Conservation (phyloP, 2,113 vertebrate genomes). For the Gyps fulvus region DNA sequence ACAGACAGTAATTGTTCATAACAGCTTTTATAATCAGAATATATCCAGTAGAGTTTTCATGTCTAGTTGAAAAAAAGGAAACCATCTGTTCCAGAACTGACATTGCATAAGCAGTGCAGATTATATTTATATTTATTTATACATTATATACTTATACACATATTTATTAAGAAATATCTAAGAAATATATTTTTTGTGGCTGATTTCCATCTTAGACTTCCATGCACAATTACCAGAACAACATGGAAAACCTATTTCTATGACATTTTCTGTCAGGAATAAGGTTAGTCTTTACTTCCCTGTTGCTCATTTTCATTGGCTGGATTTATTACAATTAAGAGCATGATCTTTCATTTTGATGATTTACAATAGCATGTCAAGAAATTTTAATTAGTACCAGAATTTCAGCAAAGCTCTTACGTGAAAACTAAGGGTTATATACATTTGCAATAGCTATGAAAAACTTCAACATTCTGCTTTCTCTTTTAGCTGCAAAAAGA, state of each 20-base stretch:
- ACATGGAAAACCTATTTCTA: neutral
- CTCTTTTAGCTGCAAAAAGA: neutral
- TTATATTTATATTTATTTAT: neutral
- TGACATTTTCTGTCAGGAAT: neutral
- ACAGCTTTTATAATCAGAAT: neutral
- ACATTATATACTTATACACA: neutral
- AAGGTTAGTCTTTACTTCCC: neutral
- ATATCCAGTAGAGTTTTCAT: neutral
- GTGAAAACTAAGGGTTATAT: neutral
- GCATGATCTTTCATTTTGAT: neutral
- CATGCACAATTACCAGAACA: neutral
- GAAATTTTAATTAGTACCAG: neutral
- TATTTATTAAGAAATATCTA: neutral
- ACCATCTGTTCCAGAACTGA: neutral
- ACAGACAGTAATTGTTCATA: neutral
- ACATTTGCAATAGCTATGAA: neutral
- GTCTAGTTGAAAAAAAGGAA: neutral
- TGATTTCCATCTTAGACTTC: neutral
- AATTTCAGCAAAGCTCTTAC: neutral
- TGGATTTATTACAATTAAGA: neutral
- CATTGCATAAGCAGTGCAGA: neutral
- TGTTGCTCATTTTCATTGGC: neutral
- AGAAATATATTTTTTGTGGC: neutral
- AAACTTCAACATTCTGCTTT: neutral
- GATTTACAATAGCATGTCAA: neutral